A percentile compares a stretch with the other conserved stretches of the same genome.
phyloP scores from a whole-genome alignment of 2,797 vertebrate genomes.

The Enteromius treurensis region DNA sequence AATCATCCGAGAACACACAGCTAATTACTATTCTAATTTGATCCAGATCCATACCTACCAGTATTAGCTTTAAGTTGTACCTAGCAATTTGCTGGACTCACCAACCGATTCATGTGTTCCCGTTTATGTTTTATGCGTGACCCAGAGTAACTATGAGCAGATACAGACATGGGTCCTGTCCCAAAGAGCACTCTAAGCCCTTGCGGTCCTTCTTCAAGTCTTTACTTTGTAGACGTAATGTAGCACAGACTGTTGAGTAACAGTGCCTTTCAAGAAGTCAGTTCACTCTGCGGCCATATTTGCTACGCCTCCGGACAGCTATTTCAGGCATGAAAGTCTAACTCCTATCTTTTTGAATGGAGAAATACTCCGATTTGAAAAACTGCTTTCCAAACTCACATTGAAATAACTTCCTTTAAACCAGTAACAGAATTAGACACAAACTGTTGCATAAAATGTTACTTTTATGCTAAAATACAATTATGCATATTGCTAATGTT shows the following conservation, averaged over 20 bases:
- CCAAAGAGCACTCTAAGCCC: not conserved
- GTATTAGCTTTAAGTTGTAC: not conserved
- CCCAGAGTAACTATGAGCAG: constrained; percentile 14
- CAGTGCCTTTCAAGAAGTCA: not conserved
- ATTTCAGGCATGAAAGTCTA: not conserved
- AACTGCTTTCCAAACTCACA: not conserved
- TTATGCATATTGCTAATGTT: not conserved
- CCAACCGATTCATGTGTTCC: not conserved
- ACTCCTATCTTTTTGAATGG: not conserved
- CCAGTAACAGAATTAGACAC: not conserved
- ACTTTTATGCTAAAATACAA: not conserved
- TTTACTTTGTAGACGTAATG: not conserved
- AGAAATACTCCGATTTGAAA: not conserved
- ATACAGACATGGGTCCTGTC: not conserved
- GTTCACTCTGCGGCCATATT: not conserved
- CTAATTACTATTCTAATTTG: not conserved
- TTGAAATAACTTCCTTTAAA: not conserved
- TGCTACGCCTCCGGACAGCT: not conserved
- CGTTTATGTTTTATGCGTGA: constrained; percentile 10
- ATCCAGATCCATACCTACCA: not conserved
- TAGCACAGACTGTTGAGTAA: not conserved
- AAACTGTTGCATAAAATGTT: not conserved
- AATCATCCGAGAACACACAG: constrained; percentile 8
- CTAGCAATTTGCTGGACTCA: constrained; percentile 19
- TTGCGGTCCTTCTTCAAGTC: not conserved